A percentile compares a stretch with the other conserved stretches of the same genome.
phyloP scores from a whole-genome alignment of 2,113 vertebrate species.

The Pelodiscus sinensis region DNA sequence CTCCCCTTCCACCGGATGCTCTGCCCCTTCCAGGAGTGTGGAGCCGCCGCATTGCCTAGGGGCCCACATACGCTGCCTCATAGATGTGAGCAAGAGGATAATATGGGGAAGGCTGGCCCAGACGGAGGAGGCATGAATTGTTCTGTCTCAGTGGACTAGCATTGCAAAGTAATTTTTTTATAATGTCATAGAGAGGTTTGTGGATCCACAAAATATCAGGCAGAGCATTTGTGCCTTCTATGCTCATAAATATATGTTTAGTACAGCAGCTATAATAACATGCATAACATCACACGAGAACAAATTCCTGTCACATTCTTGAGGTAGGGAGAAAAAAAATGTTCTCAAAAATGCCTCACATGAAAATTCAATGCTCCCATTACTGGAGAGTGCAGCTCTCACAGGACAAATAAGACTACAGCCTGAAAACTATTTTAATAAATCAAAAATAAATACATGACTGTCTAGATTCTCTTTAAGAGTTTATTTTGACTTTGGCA shows the following conservation, averaged over 20 bases:
- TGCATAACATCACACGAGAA: slow-evolving; percentile 59
- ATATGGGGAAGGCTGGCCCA: slow-evolving; percentile 30
- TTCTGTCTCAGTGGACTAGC: slow-evolving; percentile 32
- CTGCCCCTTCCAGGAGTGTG: too few species aligned
- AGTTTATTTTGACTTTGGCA: slow-evolving; percentile 50
- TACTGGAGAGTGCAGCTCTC: slow-evolving; percentile 57
- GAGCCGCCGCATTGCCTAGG: too few species aligned
- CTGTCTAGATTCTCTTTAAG: slow-evolving; percentile 50
- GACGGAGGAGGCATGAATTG: slow-evolving; percentile 40
- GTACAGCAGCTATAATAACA: slow-evolving; percentile 68
- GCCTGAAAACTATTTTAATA: slow-evolving; percentile 67
- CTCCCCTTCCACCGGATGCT: too few species aligned
- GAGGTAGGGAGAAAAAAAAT: slow-evolving; percentile 56
- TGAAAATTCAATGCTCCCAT: slow-evolving; percentile 66
- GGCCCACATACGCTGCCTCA: not conserved
- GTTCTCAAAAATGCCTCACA: slow-evolving; percentile 67
- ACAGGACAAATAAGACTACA: slow-evolving; percentile 66
- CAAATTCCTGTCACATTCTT: slow-evolving; percentile 57
- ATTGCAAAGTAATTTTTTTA: slow-evolving; percentile 65
- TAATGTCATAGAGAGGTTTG: slow-evolving; percentile 59
- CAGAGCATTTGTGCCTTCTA: slow-evolving; percentile 40
- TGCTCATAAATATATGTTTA: slow-evolving; percentile 74
- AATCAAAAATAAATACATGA: slow-evolving; percentile 60
- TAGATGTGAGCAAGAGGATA: slow-evolving; percentile 24
- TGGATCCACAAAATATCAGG: slow-evolving; percentile 61